A percentile compares a stretch with the other conserved stretches of the same genome.
phyloP scores from a whole-genome alignment of 1,140 invertebrate genomes.

The Diorhabda sublineata region DNA sequence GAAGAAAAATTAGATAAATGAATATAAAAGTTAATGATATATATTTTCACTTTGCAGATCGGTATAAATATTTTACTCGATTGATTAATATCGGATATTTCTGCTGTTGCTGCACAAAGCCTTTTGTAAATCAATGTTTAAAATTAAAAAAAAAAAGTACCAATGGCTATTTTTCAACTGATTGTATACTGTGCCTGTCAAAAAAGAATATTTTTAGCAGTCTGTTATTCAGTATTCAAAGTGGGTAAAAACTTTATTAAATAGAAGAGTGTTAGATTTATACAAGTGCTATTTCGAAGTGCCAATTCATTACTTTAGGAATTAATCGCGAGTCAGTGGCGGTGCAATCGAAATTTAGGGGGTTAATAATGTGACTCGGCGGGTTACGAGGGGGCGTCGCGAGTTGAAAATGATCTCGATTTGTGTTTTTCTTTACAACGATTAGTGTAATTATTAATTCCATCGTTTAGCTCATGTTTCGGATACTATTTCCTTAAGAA shows the following conservation, averaged over 20 bases:
- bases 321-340: conserved; percentile 17
- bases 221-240: conserved; percentile 40
- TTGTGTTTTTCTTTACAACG: conserved; percentile 18
- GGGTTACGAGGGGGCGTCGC: background rate
- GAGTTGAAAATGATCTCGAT: conserved; percentile 20
- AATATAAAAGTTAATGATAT: no score
- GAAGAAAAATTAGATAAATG: no score
- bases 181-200: conserved; percentile 44
- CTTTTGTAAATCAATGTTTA: background rate
- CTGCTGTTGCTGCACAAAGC: background rate
- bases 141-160: conserved; percentile 25
- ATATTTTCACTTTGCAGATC: no score
- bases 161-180: conserved; percentile 41
- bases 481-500: background rate
- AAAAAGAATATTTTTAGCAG: conserved; percentile 34
- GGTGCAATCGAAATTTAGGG: conserved; percentile 3
- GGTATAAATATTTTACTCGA: no score
- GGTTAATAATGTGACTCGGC: background rate
- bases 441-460: conserved; percentile 8
- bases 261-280: conserved; percentile 18
- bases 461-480: conserved; percentile 1
- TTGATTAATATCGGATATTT: background rate
- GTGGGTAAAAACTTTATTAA: conserved; percentile 27
- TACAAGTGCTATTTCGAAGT: conserved; percentile 45
- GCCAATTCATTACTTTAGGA: conserved; percentile 42